Evolutionary conservation across 2,113 vertebrate species (phyloP), one percentile per base, ranked within the genome.

Genomic region (Ictalurus furcatus): DNA sequence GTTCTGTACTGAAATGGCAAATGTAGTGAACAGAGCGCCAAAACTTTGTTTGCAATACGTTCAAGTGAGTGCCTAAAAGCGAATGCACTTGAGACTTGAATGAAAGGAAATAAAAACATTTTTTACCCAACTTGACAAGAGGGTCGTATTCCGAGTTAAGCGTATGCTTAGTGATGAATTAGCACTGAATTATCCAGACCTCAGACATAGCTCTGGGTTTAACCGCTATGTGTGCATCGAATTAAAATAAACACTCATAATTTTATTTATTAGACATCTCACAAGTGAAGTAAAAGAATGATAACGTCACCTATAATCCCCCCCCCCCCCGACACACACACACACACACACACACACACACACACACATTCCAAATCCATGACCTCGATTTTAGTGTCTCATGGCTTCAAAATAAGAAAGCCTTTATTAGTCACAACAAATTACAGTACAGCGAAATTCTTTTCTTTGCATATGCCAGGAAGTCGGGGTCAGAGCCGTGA

Each of bases 351-450:
- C 44, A 48, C 40, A 40, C 40, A 2, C 2, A 40, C 48, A n/a
- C 78, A 80, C 52, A 81, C 79, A 58, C 54, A 34, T 21, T 58
- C n/a, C 11, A 4, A 14, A 58, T 9, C 30, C 79, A 21, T 81
- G 79, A 81, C 54, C 28, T 81, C n/a, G n/a, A 81, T 34, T 81
- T 58, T 58, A 81, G 54, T 30, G n/a, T 81, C 54, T 81, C 1
- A 8, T 54, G 48, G 78, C 23, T 78, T 56, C 14, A 4, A 48
- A 54, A 52, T 34, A 40, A 40, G 40, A 25, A 44, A 37, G 71
- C 13, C 48, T n/a, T 80, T n/a, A 80, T 80, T 80, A 80, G 76
- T 80, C 76, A 80, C n/a, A 48, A 54, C 3, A 52, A 78, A 78
- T 28, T 28, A 74, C 71, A 28, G 73, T 14, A 14, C 25, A 28